Base-by-base conservation (phyloP, 2,113 vertebrate genomes). In the Macheiramphus alcinus region DNA sequence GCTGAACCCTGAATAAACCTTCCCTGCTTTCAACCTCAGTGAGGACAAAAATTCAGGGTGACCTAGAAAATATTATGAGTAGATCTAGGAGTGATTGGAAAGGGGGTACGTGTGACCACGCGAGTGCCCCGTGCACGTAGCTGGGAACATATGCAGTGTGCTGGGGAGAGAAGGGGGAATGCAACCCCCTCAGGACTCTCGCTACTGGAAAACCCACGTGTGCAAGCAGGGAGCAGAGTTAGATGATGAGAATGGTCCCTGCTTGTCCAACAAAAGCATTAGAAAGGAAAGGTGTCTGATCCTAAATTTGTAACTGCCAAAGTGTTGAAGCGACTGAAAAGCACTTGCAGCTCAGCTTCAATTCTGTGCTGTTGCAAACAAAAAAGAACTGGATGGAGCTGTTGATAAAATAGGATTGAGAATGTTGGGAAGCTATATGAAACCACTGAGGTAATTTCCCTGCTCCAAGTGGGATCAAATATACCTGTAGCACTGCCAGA, bases 101-200 rank as follows among this genome's bases (percentile, higher is more conserved):
- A 80, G 27, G 6, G 20, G 1, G 3, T 36, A 17, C 27, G 11
- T 27, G 34, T 73, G 43, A 61, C 11, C 32, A 20, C 27, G 23
- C 1, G 0, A 15, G 34, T 9, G 25, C 40, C 63, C 19, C 16
- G 8, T 40, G 12, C 16, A 22, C 0, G 1, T 25, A 65, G 17
- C 47, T 85, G n/a, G 38, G 43, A 85, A 38, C 11, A 38, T 5
- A 9, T 0, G 1, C 40, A 66, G 10, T 16, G 48, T 2, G 3
- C 14, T 18, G 61, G 16, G 21, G 23, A 72, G 10, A 65, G 27
- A 80, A 80, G 56, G n/a, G 25, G 13, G 11, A 78, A 86, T 25
- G 26, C 19, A 70, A 72, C 15, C 3, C 29, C 16, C 43, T 59
- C 31, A 32, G 43, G 70, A 74, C n/a, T 38, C 52, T 36, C 1